A percentile compares a stretch with the other conserved stretches of the same genome.
Evolutionary conservation across 1,140 invertebrate genomes (phyloP).

Genomic region (Dermatophagoides farinae): DNA sequence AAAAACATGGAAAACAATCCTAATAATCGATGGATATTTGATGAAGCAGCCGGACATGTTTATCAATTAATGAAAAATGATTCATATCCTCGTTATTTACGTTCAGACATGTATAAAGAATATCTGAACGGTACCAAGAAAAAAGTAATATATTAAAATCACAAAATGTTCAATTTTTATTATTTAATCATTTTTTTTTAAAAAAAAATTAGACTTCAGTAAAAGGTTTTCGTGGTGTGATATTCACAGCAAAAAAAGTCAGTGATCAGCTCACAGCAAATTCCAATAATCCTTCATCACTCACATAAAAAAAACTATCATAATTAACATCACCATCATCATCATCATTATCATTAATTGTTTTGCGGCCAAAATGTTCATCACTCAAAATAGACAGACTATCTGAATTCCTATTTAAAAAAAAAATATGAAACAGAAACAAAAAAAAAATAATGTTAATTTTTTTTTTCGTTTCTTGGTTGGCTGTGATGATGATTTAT

Average conservation of each 20-base stretch:
- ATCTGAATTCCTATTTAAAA: too few relatives aligned
- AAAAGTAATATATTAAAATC: slow-evolving; percentile 41
- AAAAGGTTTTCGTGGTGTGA: slow-evolving; percentile 63
- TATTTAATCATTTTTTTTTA: slow-evolving; percentile 23
- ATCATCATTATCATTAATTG: neutral
- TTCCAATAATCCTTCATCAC: slow-evolving; percentile 3
- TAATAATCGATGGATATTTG: slow-evolving; percentile 78
- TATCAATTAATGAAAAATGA: slow-evolving; percentile 99
- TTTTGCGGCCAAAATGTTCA: too few relatives aligned
- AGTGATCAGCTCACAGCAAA: slow-evolving; percentile 11
- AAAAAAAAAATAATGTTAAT: too few relatives aligned
- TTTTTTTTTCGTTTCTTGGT: too few relatives aligned
- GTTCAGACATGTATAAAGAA: slow-evolving; percentile 98
- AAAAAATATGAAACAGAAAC: too few relatives aligned
- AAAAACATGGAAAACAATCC: slow-evolving; percentile 49
- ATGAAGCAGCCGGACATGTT: slow-evolving; percentile 91
- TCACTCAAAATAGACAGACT: too few relatives aligned
- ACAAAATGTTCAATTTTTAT: neutral
- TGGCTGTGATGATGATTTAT: too few relatives aligned
- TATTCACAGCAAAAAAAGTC: slow-evolving; percentile 37
- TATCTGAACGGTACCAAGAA: slow-evolving; percentile 85
- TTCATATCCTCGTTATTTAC: slow-evolving; percentile 86
- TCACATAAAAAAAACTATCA: neutral
- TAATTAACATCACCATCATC: neutral
- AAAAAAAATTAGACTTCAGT: slow-evolving; percentile 46